Evolutionary conservation across 2,797 vertebrate species (phyloP).

Genomic region (Cossypha caffra): DNA sequence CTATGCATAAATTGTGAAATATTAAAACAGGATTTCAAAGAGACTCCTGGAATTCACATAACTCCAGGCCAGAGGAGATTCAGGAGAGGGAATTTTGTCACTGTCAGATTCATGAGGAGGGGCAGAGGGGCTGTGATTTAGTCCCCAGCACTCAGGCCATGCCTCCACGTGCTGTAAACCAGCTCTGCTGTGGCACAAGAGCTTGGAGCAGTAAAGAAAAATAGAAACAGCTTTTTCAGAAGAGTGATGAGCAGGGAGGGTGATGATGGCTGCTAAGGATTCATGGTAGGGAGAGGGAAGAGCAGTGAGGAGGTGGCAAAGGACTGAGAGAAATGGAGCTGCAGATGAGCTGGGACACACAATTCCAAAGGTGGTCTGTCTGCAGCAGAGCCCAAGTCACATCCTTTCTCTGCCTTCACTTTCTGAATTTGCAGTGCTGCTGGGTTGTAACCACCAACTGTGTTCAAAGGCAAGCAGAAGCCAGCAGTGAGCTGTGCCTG

Average conservation of each 20-base stretch:
- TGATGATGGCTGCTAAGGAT: background rate
- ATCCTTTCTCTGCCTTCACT: background rate
- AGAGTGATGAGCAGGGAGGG: background rate
- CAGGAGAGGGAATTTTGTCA: background rate
- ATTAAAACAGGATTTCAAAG: background rate
- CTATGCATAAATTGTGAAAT: background rate
- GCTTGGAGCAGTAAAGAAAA: background rate
- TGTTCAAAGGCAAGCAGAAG: conserved; percentile 10
- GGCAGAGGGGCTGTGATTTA: background rate
- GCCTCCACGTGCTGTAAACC: background rate
- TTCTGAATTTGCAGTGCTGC: background rate
- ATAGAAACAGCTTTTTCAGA: background rate
- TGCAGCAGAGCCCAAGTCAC: background rate
- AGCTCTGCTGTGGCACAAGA: background rate
- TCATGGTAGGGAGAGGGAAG: background rate
- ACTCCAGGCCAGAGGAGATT: background rate
- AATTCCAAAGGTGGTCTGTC: background rate
- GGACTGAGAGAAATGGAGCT: background rate
- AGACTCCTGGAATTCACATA: background rate
- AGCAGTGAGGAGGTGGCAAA: background rate
- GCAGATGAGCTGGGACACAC: background rate
- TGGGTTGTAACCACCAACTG: background rate
- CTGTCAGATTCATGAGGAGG: background rate
- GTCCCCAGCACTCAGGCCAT: background rate
- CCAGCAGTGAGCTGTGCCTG: background rate